These are phyloP conservation scores for Tipula unca DNA, from an alignment of 2,888 invertebrate species.

Conservation along the genomic window DNA sequence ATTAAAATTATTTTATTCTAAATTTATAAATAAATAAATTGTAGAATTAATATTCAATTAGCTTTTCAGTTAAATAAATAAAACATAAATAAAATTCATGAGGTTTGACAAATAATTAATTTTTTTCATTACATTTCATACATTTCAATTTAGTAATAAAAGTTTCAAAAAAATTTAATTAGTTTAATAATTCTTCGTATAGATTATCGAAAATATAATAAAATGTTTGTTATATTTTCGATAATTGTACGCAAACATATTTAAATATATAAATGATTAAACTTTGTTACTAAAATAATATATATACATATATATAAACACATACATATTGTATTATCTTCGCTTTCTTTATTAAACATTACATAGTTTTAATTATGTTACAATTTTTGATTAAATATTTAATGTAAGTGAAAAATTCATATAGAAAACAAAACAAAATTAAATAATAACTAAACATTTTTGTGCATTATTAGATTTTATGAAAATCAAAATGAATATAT, in stretches of 20 bases:
- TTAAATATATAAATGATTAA: neutral
- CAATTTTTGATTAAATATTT: neutral
- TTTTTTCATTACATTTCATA: neutral
- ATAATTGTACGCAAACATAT: neutral
- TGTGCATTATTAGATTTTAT: neutral
- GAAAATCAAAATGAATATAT: neutral
- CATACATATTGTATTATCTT: too few species aligned
- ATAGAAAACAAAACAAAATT: neutral
- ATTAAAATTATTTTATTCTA: neutral
- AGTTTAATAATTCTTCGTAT: neutral
- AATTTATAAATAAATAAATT: neutral
- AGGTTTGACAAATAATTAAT: neutral
- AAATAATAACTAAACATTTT: neutral
- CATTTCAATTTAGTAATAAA: neutral
- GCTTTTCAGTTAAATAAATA: neutral
- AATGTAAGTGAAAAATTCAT: neutral
- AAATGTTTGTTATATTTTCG: neutral
- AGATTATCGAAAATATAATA: neutral
- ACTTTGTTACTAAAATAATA: neutral
- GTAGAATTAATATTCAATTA: neutral
- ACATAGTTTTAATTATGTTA: neutral
- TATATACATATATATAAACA: neutral
- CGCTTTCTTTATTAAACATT: neutral
- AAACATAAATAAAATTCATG: neutral
- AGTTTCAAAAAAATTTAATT: neutral